Percentiles rank a stretch among this genome's conserved stretches.
phyloP scores from a whole-genome alignment of 2,113 vertebrate species.

The Tragelaphus imberbis region DNA sequence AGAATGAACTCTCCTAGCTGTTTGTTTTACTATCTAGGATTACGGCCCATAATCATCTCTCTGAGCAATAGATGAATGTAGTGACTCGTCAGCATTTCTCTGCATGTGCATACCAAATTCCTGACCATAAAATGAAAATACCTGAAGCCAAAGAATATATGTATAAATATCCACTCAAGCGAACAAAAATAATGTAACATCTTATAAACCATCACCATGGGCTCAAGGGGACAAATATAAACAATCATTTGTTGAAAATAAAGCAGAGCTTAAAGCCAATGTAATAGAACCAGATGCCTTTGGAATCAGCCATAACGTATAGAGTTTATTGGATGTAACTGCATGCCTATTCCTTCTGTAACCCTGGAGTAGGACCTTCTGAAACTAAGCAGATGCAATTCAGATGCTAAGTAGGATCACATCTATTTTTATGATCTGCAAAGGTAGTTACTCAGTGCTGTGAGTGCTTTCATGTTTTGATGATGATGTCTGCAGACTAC shows the following conservation, averaged over 20 bases:
- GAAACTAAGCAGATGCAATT: background rate
- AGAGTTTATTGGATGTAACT: background rate
- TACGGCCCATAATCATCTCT: background rate
- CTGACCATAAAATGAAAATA: background rate
- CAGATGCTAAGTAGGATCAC: background rate
- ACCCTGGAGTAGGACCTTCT: background rate
- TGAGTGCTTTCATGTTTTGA: background rate
- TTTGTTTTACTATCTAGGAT: slow-evolving; percentile 20
- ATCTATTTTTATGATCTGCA: background rate
- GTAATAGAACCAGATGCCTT: background rate
- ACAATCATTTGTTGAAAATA: slow-evolving; percentile 5
- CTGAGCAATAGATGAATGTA: background rate
- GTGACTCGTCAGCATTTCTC: background rate
- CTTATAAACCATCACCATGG: background rate
- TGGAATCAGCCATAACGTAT: background rate
- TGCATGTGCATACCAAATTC: background rate
- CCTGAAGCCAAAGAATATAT: background rate
- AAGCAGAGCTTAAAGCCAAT: background rate
- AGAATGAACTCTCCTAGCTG: background rate
- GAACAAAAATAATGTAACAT: background rate
- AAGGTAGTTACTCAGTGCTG: background rate
- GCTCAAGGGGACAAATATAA: background rate
- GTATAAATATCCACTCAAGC: background rate
- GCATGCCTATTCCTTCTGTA: background rate
- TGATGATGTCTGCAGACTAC: background rate